Evolutionary conservation across 2,113 vertebrate species (phyloP), one percentile per base, ranked within the genome.

Genomic region (Strix uralensis): DNA sequence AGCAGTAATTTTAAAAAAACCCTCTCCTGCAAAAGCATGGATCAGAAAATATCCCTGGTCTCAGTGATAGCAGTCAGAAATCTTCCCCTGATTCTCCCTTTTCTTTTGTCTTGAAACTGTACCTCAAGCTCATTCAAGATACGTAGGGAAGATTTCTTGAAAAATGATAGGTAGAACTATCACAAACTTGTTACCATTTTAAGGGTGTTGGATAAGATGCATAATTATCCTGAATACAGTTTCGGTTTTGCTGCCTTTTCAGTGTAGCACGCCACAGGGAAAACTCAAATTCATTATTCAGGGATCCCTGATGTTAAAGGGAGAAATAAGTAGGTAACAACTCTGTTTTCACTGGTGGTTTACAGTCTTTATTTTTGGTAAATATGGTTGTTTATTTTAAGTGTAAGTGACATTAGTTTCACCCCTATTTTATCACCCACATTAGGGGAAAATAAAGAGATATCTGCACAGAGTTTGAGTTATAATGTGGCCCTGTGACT

Each of bases 211-310:
- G 86, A 46, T 85, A 57, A 94, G 79, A 73, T 77, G 42, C 74
- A 54, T 79, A 65, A 81, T 94, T 87, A 75, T 85, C 70, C 82
- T 30, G 70, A 82, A 57, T 38, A 34, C 63, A 38, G 94, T 94
- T 93, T 92, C 20, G 1, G 27, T 90, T 94, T 96, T 94, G 74
- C 82, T 93, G 69, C 77, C 29, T 75, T 94, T 89, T 87, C 57
- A 29, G 44, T 38, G n/a, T 59, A 86, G 75, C 52, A 16, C 1
- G 8, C 46, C 58, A 49, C 57, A 46, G 46, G 38, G 61, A 87
- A 89, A 72, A 30, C 73, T 82, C 32, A 16, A 15, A 82, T 84
- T 91, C 67, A 6, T 69, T 79, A 70, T 58, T 79, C 71, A 34
- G n/a, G 36, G 52, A 61, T 73, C 54, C 36, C 20, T 0, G 2